Evolutionary conservation across 35 echinoderm and acorn worm species (phyloP), one percentile per base, ranked within the genome.

Genomic region (Nesometra sesokonis): DNA sequence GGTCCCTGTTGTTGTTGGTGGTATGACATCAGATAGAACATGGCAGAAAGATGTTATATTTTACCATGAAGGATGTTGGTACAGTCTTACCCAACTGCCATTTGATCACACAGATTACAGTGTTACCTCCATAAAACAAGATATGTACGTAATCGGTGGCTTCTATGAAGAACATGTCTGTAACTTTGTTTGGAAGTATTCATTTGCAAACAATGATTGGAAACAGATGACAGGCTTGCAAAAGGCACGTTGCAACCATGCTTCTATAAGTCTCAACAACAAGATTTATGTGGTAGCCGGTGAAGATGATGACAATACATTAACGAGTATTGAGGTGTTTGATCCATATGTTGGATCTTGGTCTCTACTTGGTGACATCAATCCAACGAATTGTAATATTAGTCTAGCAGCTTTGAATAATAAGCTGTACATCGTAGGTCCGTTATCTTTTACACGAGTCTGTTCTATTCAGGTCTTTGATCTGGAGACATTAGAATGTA

Each of bases 401-500:
- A 85, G 88, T 83, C 85, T 87, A 32, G 85, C 82, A 34, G 92
- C 77, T 19, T 21, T 93, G 0, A 23, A 87, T 32, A 77, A 89
- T 23, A 93, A 88, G 32, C 76, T 93, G 0, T 93, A 87, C 82
- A 90, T 93, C 47, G 82, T 90, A 31, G 92, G 92, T 11, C 90
- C 88, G 84, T 33, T 93, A 34, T 80, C 77, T 27, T 85, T 90
- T 85, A 76, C 84, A n/a, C 79, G 84, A n/a, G 90, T 86, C 37
- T 93, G 92, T 46, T 88, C 82, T 7, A 76, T 90, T 11, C 92
- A 93, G 40, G 90, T 85, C 32, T 93, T 90, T 84, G 88, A 93
- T 76, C 77, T 93, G 0, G 32, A 90, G 0, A 93, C 88, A 0
- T 36, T 33, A 46, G 88, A 93, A 87, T 93, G 92, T 57, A 52